These are phyloP conservation scores for Channa argus DNA, from an alignment of 2,113 vertebrate species.

Conservation along the genomic window DNA sequence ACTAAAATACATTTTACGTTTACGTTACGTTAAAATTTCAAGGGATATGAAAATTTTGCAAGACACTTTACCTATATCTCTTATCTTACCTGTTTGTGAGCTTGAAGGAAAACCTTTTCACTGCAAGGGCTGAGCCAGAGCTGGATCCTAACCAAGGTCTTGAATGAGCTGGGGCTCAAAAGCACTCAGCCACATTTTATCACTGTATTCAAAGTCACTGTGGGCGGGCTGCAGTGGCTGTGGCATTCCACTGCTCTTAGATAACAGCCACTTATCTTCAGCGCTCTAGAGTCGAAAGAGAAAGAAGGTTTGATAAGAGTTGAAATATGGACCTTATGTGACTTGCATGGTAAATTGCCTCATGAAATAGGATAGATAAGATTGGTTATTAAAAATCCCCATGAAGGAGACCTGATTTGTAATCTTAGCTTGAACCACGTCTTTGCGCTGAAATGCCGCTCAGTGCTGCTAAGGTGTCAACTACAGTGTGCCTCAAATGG, in stretches of 20 bases:
- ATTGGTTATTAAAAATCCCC: conserved; percentile 73
- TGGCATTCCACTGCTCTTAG: conserved; percentile 70
- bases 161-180: conserved; percentile 55
- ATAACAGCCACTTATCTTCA: conserved; percentile 79
- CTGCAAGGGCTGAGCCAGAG: conserved; percentile 44
- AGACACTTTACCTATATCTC: too few species aligned
- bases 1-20: too few species aligned
- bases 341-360: conserved; percentile 70
- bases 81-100: conserved; percentile 57
- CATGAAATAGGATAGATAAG: conserved; percentile 70
- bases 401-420: conserved; percentile 60
- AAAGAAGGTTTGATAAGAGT: conserved; percentile 75
- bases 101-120: conserved; percentile 39
- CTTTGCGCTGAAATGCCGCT: conserved; percentile 33
- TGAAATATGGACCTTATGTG: conserved; percentile 73
- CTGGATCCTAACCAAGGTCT: conserved; percentile 38
- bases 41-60: too few species aligned
- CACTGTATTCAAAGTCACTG: conserved; percentile 74
- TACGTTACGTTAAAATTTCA: too few species aligned
- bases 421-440: conserved; percentile 44
- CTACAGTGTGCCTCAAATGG: conserved; percentile 42
- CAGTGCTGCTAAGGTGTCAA: conserved; percentile 25
- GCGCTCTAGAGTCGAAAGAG: conserved; percentile 68
- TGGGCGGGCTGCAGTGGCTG: conserved; percentile 65
- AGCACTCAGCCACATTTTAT: conserved; percentile 66